Conservation (phyloP, 2,113 vertebrate genomes). For the Circaetus gallicus region DNA sequence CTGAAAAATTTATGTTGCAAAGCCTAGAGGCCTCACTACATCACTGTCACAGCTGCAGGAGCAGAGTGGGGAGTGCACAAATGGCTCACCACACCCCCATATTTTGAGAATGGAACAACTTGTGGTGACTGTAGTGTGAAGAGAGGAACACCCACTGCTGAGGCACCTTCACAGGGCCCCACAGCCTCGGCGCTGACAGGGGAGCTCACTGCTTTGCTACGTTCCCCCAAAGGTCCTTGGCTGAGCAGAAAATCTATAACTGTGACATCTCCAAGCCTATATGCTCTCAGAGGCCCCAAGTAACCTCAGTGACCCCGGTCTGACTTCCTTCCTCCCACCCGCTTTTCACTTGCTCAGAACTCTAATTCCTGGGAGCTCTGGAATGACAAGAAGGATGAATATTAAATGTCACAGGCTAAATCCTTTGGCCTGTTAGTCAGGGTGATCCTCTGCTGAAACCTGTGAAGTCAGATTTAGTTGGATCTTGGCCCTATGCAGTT, state of each 20-base stretch:
- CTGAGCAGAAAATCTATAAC: not conserved
- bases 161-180: not conserved
- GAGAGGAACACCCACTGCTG: not conserved
- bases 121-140: not conserved
- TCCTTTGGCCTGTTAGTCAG: not conserved
- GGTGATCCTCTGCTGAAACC: not conserved
- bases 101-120: not conserved
- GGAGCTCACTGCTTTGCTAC: not conserved
- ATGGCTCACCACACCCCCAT: not conserved
- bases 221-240: not conserved
- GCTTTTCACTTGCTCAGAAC: not conserved
- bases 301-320: not conserved
- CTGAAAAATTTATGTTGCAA: not conserved
- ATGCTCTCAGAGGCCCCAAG: not conserved
- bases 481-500: not conserved
- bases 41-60: not conserved
- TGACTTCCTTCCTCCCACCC: not conserved
- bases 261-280: not conserved
- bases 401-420: not conserved
- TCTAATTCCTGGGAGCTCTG: not conserved
- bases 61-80: not conserved
- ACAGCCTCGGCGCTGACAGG: rapidly evolving
- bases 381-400: not conserved
- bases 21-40: not conserved
- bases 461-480: not conserved